phyloP scores from a whole-genome alignment of 2,888 invertebrate species.

The Ischnus inquisitorius region DNA sequence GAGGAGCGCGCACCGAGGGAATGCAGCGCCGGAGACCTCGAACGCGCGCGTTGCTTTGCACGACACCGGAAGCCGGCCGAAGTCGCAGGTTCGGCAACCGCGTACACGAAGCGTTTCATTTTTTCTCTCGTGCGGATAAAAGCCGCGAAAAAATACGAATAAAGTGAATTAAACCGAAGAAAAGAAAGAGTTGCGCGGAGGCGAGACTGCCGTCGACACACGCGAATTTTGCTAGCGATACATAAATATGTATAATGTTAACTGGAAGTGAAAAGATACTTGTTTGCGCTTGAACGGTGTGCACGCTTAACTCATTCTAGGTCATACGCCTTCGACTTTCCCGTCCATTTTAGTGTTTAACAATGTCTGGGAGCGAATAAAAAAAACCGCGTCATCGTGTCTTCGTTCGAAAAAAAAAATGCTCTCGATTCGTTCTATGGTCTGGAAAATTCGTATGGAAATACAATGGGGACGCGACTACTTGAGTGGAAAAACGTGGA shows the following conservation, averaged over 20 bases:
- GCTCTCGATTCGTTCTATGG: not conserved
- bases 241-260: not conserved
- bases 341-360: constrained; percentile 46
- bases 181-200: constrained; percentile 18
- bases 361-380: constrained; percentile 62
- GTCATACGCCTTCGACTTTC: constrained; percentile 64
- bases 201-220: constrained; percentile 26
- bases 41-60: not conserved
- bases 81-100: constrained; percentile 36
- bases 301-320: constrained; percentile 42
- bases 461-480: not conserved
- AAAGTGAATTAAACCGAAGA: not conserved
- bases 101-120: constrained; percentile 31
- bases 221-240: constrained; percentile 16
- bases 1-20: too few species aligned
- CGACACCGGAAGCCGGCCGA: constrained; percentile 54
- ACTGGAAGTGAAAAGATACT: constrained; percentile 10
- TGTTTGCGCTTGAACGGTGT: not conserved
- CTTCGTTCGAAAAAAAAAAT: not conserved
- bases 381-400: constrained; percentile 41
- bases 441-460: not conserved
- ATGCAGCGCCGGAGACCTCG: too few species aligned
- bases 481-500: not conserved
- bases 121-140: too few species aligned
- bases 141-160: not conserved